These are phyloP conservation scores for Mimumesa dahlbomi DNA, from an alignment of 2,888 invertebrate species.

Conservation along the genomic window DNA sequence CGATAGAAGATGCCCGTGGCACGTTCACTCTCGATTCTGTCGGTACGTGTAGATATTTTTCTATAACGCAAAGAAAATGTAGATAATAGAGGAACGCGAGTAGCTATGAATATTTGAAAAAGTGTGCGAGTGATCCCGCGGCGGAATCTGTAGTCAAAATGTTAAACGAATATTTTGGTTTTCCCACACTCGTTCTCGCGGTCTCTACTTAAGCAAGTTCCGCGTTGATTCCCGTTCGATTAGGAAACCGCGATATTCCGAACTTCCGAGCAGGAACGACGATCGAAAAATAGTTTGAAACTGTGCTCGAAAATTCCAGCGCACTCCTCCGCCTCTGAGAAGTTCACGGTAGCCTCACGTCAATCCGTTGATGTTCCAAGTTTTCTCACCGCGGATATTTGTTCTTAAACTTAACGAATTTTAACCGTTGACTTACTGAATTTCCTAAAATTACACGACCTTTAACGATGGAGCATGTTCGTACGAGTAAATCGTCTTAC, in stretches of 20 bases:
- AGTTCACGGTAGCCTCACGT: background rate
- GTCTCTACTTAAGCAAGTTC: background rate
- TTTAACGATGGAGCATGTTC: too few relatives aligned
- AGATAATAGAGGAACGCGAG: too few relatives aligned
- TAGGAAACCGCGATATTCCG: conserved; percentile 9
- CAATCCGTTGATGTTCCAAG: background rate
- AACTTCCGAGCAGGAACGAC: conserved; percentile 1
- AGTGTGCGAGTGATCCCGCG: background rate
- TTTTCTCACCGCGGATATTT: background rate
- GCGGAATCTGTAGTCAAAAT: background rate
- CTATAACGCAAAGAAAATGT: too few relatives aligned
- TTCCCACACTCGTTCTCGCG: background rate
- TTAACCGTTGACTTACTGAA: too few relatives aligned
- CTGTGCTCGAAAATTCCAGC: conserved; percentile 17
- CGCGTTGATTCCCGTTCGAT: background rate
- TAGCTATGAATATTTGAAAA: background rate
- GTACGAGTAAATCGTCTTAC: too few relatives aligned
- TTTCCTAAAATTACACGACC: too few relatives aligned
- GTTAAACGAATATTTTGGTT: background rate
- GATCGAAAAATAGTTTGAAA: conserved; percentile 31
- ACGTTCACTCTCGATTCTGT: too few relatives aligned
- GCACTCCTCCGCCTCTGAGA: background rate
- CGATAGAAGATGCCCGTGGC: too few relatives aligned
- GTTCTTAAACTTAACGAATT: background rate
- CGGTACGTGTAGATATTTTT: too few relatives aligned